phyloP scores from a whole-genome alignment of 2,888 invertebrate genomes.

The Acleris holmiana region DNA sequence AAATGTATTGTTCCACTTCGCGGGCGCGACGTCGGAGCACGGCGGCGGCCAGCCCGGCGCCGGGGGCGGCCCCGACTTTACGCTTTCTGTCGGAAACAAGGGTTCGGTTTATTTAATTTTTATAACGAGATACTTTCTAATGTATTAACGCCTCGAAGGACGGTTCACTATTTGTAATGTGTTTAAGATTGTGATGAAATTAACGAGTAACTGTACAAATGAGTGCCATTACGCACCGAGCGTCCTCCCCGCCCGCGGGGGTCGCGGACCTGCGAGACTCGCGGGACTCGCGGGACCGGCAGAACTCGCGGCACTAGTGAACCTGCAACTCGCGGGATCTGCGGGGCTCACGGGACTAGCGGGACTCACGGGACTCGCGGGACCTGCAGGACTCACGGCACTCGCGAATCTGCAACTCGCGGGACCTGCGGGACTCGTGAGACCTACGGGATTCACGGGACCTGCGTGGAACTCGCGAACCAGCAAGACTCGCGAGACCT shows the following conservation, averaged over 20 bases:
- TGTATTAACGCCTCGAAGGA: slow-evolving; percentile 1
- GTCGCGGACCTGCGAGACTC: too few relatives aligned
- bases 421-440: too few relatives aligned
- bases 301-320: too few relatives aligned
- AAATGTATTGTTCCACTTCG: slow-evolving; percentile 24
- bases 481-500: too few relatives aligned
- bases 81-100: slow-evolving; percentile 7
- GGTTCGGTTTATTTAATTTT: slow-evolving; percentile 14
- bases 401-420: too few relatives aligned
- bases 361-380: too few relatives aligned
- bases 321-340: too few relatives aligned
- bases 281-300: too few relatives aligned
- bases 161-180: slow-evolving; percentile 8
- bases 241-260: background rate
- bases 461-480: too few relatives aligned
- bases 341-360: too few relatives aligned
- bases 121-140: background rate
- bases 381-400: too few relatives aligned
- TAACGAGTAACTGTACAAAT: slow-evolving; percentile 27
- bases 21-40: slow-evolving; percentile 7
- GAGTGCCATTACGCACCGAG: slow-evolving; percentile 21
- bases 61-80: background rate
- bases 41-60: background rate
- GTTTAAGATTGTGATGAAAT: slow-evolving; percentile 25
- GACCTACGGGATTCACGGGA: too few relatives aligned